phyloP scores from a whole-genome alignment of 2,797 vertebrate species.

The Galago senegalensis region DNA sequence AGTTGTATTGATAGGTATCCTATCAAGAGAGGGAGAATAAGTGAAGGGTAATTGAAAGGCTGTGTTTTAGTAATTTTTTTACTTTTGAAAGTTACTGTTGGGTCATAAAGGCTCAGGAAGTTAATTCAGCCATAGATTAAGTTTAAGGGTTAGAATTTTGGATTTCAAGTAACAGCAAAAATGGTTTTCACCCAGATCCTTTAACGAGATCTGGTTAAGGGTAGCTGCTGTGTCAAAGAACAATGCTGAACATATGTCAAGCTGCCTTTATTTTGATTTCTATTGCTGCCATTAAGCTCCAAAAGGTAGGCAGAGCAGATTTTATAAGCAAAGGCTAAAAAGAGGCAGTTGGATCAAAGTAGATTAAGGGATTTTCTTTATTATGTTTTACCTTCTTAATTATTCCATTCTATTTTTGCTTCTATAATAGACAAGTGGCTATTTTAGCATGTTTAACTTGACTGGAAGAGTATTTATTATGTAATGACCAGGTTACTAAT shows the following conservation, averaged over 20 bases:
- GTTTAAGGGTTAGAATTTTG: neutral
- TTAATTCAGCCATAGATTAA: neutral
- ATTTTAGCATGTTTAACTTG: slow-evolving; percentile 41
- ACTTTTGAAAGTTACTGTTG: neutral
- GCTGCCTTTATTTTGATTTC: neutral
- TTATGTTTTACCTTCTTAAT: neutral
- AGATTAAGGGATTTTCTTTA: neutral
- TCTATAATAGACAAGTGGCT: neutral
- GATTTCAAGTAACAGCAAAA: slow-evolving; percentile 37
- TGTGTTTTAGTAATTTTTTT: neutral
- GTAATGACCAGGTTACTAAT: neutral
- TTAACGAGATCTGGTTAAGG: neutral
- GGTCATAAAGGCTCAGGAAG: neutral
- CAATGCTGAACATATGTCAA: neutral
- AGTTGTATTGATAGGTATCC: neutral
- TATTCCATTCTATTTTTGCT: slow-evolving; percentile 54
- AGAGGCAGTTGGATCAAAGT: neutral
- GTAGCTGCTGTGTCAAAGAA: neutral
- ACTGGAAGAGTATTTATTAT: slow-evolving; percentile 52
- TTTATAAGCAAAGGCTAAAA: neutral
- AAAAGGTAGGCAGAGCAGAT: neutral
- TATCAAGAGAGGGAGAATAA: neutral
- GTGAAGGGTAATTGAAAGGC: neutral
- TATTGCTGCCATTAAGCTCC: neutral
- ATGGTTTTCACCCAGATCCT: neutral